Evolutionary conservation across 2,888 invertebrate genomes (phyloP).

Genomic region (Ectemnius continuus): DNA sequence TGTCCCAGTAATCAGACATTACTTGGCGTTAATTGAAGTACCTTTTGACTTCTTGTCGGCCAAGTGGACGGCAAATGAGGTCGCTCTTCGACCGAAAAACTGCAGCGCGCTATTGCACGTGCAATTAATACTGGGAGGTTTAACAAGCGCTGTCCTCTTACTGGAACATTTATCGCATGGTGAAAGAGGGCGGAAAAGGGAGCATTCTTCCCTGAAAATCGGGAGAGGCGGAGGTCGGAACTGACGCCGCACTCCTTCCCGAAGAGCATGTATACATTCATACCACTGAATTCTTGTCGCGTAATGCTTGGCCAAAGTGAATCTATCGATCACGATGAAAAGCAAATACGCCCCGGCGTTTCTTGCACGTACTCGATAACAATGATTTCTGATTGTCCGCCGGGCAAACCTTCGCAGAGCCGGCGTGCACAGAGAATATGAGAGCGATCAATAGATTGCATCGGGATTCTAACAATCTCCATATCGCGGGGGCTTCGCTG

Average conservation of each 20-base stretch:
- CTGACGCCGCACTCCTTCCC: background rate
- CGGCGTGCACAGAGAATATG: background rate
- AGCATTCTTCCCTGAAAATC: too few relatives aligned
- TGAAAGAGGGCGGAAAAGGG: background rate
- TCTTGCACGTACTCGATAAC: constrained; percentile 6
- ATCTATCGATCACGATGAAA: constrained; percentile 6
- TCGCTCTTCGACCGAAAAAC: background rate
- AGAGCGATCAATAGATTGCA: background rate
- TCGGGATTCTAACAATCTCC: background rate
- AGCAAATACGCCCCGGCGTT: background rate
- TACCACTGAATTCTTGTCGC: background rate
- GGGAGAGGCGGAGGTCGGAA: too few relatives aligned
- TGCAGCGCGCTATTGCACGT: background rate
- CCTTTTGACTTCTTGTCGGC: too few relatives aligned
- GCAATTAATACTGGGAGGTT: background rate
- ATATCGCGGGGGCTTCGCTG: background rate
- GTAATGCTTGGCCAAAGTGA: constrained; percentile 1
- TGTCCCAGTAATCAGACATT: too few relatives aligned
- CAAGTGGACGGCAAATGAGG: background rate
- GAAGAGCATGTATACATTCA: background rate
- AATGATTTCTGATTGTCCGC: constrained; percentile 2
- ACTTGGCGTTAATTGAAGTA: too few relatives aligned
- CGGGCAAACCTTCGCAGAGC: background rate
- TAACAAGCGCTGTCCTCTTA: background rate
- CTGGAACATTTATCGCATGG: background rate